These are phyloP conservation scores for Ianthella basta DNA, from an alignment of 37 sponge, comb jelly and placozoan genomes.

Conservation along the genomic window DNA sequence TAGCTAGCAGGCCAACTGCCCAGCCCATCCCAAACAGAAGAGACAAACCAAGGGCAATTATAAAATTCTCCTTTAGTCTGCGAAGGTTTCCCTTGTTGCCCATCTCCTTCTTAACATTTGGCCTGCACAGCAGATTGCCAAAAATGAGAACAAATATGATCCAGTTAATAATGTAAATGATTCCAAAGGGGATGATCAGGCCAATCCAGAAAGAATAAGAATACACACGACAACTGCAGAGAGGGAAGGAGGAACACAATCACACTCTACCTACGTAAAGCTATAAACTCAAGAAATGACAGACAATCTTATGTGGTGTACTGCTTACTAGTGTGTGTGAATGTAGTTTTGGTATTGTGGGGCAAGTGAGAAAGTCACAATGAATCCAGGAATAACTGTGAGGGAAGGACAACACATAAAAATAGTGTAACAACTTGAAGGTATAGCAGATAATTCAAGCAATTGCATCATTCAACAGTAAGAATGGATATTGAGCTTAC, in stretches of 20 bases:
- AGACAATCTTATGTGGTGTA: too few species aligned
- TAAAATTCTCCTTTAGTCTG: neutral
- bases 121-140: neutral
- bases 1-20: slow-evolving; percentile 46
- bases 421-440: too few species aligned
- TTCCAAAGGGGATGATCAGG: slow-evolving; percentile 39
- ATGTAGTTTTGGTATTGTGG: slow-evolving; percentile 14
- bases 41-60: slow-evolving; percentile 51
- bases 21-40: slow-evolving; percentile 54
- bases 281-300: too few species aligned
- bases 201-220: slow-evolving; percentile 46
- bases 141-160: slow-evolving; percentile 42
- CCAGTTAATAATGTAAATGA: slow-evolving; percentile 58
- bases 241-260: too few species aligned
- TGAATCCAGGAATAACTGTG: slow-evolving; percentile 22
- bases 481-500: too few species aligned
- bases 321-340: too few species aligned
- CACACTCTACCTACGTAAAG: too few species aligned
- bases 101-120: too few species aligned
- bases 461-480: too few species aligned
- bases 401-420: neutral
- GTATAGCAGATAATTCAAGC: too few species aligned
- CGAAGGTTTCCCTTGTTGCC: too few species aligned
- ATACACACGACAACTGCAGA: slow-evolving; percentile 46
- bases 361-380: slow-evolving; percentile 14